Evolutionary conservation across 2,888 invertebrate species (phyloP).

Genomic region (Lamproptera curius): DNA sequence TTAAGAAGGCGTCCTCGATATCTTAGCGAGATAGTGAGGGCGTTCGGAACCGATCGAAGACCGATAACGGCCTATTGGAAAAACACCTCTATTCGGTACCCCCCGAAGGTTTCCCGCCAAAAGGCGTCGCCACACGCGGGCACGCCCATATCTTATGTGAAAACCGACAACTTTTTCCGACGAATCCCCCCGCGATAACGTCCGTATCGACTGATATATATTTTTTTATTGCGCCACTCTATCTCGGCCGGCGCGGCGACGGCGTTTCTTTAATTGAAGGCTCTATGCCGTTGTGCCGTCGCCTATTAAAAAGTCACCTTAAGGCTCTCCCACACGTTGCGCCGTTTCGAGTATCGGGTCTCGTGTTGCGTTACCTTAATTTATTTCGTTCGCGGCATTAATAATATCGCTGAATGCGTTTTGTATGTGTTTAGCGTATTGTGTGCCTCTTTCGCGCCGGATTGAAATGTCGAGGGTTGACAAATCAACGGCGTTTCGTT

Average conservation of each 20-base stretch:
- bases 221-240: slow-evolving; percentile 37
- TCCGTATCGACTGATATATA: slow-evolving; percentile 42
- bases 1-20: slow-evolving; percentile 76
- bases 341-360: not conserved
- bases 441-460: not conserved
- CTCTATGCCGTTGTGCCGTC: slow-evolving; percentile 10
- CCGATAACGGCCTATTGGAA: slow-evolving; percentile 70
- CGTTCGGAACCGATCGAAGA: slow-evolving; percentile 73
- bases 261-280: slow-evolving; percentile 8
- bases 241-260: slow-evolving; percentile 15
- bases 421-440: not conserved
- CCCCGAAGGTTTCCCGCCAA: slow-evolving; percentile 51
- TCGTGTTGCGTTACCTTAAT: slow-evolving; percentile 1
- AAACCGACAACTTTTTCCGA: slow-evolving; percentile 51
- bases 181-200: slow-evolving; percentile 44
- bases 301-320: slow-evolving; percentile 6
- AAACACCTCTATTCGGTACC: slow-evolving; percentile 65
- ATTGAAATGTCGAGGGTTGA: slow-evolving; percentile 16
- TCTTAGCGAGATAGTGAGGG: slow-evolving; percentile 76
- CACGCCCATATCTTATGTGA: slow-evolving; percentile 73
- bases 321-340: slow-evolving; percentile 1
- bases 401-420: no score
- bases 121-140: slow-evolving; percentile 59
- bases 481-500: slow-evolving; percentile 59
- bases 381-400: slow-evolving; percentile 1